Evolutionary conservation across 2,888 invertebrate species (phyloP).

Genomic region (Drosophila merina): DNA sequence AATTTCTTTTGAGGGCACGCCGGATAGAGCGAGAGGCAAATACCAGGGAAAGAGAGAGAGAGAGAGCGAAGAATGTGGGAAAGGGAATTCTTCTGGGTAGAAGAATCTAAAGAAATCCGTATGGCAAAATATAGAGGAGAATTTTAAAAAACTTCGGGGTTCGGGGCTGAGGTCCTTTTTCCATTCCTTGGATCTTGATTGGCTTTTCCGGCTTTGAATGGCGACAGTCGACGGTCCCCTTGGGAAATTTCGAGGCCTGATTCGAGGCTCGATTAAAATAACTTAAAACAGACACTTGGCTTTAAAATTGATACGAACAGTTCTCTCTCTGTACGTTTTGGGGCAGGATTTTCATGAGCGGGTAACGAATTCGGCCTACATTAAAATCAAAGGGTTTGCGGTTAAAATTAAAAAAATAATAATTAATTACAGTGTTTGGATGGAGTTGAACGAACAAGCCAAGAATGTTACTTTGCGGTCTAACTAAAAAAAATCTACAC

Average conservation of each 20-base stretch:
- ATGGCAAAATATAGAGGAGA: conserved; percentile 22
- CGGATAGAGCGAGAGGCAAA: conserved; percentile 66
- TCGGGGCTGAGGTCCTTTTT: not conserved
- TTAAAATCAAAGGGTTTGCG: conserved; percentile 16
- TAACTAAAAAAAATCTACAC: conserved; percentile 27
- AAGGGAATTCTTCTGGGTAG: not conserved
- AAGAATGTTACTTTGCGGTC: conserved; percentile 1
- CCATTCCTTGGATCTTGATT: not conserved
- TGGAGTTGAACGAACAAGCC: conserved; percentile 14
- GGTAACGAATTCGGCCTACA: conserved; percentile 6
- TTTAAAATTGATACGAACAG: conserved; percentile 16
- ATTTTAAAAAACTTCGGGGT: no score
- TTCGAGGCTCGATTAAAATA: conserved; percentile 14
- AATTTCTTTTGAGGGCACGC: conserved; percentile 42
- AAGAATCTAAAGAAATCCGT: conserved; percentile 3
- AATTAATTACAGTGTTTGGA: conserved; percentile 25
- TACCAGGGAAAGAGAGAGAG: not conserved
- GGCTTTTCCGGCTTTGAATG: not conserved
- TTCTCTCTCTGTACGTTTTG: not conserved
- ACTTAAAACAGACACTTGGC: conserved; percentile 23
- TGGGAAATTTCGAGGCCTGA: not conserved
- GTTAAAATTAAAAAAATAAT: conserved; percentile 15
- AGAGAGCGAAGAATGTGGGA: not conserved
- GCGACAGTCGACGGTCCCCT: not conserved
- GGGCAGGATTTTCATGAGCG: conserved; percentile 2